phyloP scores from a whole-genome alignment of 2,888 invertebrate genomes.

The Pseudococcus viburni region DNA sequence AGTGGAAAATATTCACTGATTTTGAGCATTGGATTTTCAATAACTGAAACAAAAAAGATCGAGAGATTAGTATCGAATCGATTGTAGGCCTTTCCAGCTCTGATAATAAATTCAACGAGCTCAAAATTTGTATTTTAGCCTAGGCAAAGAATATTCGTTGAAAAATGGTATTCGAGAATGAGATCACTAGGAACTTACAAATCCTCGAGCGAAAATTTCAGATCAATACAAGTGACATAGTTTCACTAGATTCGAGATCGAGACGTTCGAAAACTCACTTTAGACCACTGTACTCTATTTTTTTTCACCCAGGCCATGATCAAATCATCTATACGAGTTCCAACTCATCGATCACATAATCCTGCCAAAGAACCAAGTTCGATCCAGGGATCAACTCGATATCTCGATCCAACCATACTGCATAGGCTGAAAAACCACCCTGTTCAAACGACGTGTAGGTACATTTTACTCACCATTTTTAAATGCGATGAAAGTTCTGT shows the following conservation, averaged over 20 bases:
- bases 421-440: not conserved
- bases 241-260: no score
- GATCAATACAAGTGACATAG: no score
- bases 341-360: not conserved
- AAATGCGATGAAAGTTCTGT: constrained; percentile 65
- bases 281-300: no score
- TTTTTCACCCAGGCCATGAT: no score
- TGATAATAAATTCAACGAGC: not conserved
- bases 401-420: not conserved
- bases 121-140: no score
- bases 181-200: not conserved
- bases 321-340: not conserved
- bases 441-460: not conserved
- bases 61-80: not conserved
- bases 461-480: constrained; percentile 60
- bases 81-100: not conserved
- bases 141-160: not conserved
- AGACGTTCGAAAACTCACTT: no score
- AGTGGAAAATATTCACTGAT: constrained; percentile 66
- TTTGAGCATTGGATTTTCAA: constrained; percentile 65
- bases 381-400: not conserved
- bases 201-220: no score
- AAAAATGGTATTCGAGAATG: not conserved
- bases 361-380: not conserved
- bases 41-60: constrained; percentile 53